Conservation (phyloP, 2,888 invertebrate species). For the Eulithis prunata region DNA sequence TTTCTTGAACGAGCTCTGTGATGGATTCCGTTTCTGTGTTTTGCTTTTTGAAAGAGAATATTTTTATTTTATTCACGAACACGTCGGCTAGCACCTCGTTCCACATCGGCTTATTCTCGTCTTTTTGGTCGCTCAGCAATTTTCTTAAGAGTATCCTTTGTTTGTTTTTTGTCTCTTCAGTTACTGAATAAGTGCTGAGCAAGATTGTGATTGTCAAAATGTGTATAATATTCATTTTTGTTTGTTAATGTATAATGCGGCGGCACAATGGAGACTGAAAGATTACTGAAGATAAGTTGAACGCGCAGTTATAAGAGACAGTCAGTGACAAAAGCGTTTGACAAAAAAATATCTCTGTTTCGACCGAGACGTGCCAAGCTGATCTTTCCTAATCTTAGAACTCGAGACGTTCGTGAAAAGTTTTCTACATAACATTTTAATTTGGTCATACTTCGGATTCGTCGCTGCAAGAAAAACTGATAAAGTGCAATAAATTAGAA, state of each 20-base stretch:
- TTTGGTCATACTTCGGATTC: neutral
- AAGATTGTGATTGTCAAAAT: conserved; percentile 60
- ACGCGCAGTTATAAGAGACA: conserved; percentile 60
- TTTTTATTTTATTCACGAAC: conserved; percentile 66
- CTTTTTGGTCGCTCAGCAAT: conserved; percentile 65
- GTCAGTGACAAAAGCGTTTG: conserved; percentile 43
- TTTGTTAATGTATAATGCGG: conserved; percentile 57
- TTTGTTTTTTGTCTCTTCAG: conserved; percentile 49
- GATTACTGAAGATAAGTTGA: conserved; percentile 68
- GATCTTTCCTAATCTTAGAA: neutral
- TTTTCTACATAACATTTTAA: neutral
- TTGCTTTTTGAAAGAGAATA: conserved; percentile 57
- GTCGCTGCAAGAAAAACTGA: neutral
- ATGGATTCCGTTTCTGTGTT: conserved; percentile 31
- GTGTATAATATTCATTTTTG: conserved; percentile 66
- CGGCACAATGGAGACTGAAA: conserved; percentile 65
- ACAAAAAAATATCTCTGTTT: neutral
- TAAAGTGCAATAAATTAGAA: conserved; percentile 5
- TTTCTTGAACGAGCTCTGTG: conserved; percentile 35
- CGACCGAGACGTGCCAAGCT: no score
- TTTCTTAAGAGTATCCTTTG: conserved; percentile 68
- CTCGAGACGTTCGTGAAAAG: neutral
- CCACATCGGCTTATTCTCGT: conserved; percentile 62
- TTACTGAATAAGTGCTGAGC: conserved; percentile 55
- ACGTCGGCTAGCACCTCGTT: conserved; percentile 72